Evolutionary conservation across 2,113 vertebrate species (phyloP), one percentile per base, ranked within the genome.

Genomic region (Hydropotes inermis): DNA sequence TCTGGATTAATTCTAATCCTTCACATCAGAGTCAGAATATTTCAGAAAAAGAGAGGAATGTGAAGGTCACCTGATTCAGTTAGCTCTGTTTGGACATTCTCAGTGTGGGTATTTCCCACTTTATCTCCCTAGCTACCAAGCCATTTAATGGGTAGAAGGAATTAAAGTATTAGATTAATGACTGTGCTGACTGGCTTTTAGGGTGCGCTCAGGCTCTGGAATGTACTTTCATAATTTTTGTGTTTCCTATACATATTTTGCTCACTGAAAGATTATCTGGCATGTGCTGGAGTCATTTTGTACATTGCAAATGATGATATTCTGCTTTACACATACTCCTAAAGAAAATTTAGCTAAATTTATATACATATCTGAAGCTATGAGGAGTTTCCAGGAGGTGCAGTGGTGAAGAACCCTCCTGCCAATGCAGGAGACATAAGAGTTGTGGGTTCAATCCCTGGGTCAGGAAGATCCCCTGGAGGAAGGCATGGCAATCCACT

Each of bases 281-380:
- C n/a, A 43, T 78, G 47, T 83, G 7, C 28, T 84, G 21, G 17
- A 23, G 28, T 89, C 27, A 45, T 28, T 97, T 50, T 67, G 4
- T 64, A 50, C 4, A 52, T 54, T 58, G 13, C 1, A 54, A 87
- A 87, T 78, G 33, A 33, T 43, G 9, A 3, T 27, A 45, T 83
- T 78, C 54, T 95, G 43, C 25, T 89, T 33, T 52, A 16, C 2
- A 64, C 3, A 23, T 7, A 36, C 23, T 67, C 19, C 14, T 23
- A n/a, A 67, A 61, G 64, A 87, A 94, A 94, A 87, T 47, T 45
- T 67, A n/a, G 88, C n/a, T 14, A 76, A 67, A 52, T 25, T 85
- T n/a, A 43, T 39, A 17, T 30, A 36, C 27, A 93, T 21, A 76
- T 83, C 14, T 91, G 54, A 87, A 95, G 14, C 23, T 30, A 58